These are phyloP conservation scores for Peromyscus eremicus DNA, from an alignment of 2,797 vertebrate genomes.

Conservation along the genomic window DNA sequence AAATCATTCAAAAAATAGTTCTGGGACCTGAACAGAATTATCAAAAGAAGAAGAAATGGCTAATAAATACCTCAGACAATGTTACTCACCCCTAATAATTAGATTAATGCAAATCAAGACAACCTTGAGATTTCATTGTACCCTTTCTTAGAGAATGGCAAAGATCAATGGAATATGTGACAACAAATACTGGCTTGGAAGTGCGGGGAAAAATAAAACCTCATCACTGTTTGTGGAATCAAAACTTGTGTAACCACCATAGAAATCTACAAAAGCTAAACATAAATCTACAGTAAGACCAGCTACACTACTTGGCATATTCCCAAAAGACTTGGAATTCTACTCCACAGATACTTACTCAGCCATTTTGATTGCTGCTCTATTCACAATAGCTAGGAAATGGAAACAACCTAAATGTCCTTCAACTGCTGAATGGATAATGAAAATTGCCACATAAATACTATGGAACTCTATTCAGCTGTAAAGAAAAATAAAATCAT, in stretches of 20 bases:
- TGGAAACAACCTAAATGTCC: not conserved
- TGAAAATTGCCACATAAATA: not conserved
- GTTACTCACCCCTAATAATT: not conserved
- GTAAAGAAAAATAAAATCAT: not conserved
- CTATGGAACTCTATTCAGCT: not conserved
- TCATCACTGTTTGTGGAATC: not conserved
- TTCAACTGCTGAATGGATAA: not conserved
- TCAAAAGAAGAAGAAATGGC: not conserved
- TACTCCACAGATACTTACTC: not conserved
- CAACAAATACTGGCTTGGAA: not conserved
- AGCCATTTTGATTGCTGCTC: not conserved
- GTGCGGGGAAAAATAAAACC: not conserved
- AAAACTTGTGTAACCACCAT: not conserved
- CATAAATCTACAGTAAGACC: not conserved
- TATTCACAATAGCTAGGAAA: not conserved
- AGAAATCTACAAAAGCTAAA: not conserved
- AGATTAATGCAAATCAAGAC: not conserved
- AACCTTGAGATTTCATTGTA: not conserved
- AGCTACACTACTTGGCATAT: not conserved
- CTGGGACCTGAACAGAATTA: not conserved
- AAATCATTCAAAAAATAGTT: not conserved
- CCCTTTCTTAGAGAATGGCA: not conserved
- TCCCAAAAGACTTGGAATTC: not conserved
- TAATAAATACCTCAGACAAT: not conserved
- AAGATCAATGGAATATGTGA: not conserved